A percentile compares a stretch with the other conserved stretches of the same genome.
Evolutionary conservation across 2,113 vertebrate species (phyloP).

Genomic region (Microtus montanus): DNA sequence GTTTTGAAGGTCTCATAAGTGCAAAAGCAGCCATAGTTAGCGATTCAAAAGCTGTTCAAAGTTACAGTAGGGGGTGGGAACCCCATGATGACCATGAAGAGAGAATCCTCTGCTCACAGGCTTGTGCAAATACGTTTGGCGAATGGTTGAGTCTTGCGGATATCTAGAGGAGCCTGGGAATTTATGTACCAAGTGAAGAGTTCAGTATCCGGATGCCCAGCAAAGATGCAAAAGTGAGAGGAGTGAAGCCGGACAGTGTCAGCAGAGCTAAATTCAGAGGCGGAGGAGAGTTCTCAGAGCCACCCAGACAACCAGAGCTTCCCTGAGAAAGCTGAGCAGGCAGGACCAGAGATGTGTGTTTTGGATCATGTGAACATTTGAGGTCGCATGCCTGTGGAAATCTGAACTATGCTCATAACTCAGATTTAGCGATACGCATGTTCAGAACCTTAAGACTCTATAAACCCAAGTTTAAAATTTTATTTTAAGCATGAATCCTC

Average conservation of each 20-base stretch:
- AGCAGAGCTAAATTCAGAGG: background rate
- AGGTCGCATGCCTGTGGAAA: rapidly evolving
- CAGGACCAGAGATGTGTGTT: background rate
- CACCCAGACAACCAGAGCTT: background rate
- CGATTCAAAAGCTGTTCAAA: slow-evolving; percentile 12
- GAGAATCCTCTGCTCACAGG: background rate
- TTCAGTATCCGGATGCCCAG: background rate
- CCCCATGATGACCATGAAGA: background rate
- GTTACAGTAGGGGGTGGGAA: background rate
- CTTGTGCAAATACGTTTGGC: background rate
- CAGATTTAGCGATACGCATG: background rate
- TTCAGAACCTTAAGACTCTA: background rate
- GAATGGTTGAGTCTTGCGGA: background rate
- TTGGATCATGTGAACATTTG: background rate
- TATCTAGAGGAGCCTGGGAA: background rate
- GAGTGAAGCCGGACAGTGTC: background rate
- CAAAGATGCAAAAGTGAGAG: background rate
- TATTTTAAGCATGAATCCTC: background rate
- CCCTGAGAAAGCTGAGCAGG: background rate
- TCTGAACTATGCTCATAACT: background rate
- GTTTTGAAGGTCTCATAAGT: slow-evolving; percentile 15
- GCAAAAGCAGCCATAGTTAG: background rate
- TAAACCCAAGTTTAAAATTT: slow-evolving; percentile 1
- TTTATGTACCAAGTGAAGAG: background rate
- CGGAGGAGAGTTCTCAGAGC: background rate